Conservation (phyloP, 53 echinoderm and acorn worm species). For the Stichopus horrens region DNA sequence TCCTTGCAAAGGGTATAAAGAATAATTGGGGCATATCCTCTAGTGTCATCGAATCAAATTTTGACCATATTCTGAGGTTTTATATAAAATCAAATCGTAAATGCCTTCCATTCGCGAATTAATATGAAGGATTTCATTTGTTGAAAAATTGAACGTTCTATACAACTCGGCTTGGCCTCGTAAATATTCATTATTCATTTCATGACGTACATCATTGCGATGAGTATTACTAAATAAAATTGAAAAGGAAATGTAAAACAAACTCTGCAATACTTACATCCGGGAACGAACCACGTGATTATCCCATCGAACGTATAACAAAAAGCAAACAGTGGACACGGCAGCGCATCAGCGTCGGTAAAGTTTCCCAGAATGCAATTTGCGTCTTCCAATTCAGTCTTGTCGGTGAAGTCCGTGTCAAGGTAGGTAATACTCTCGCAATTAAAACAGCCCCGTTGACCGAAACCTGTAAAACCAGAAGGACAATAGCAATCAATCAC, state of each 20-base stretch:
- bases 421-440: slow-evolving; percentile 29
- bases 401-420: slow-evolving; percentile 29
- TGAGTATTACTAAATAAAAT: not conserved
- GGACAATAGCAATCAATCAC: too few relatives aligned
- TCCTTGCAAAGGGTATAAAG: too few relatives aligned
- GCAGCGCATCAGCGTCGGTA: not conserved
- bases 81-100: too few relatives aligned
- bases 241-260: not conserved
- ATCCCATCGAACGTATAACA: slow-evolving; percentile 5
- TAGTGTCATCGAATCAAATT: too few relatives aligned
- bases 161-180: not conserved
- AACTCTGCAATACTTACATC: not conserved
- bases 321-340: not conserved
- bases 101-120: not conserved
- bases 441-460: not conserved
- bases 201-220: not conserved
- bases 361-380: not conserved
- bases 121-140: not conserved
- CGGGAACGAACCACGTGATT: slow-evolving; percentile 13
- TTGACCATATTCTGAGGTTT: too few relatives aligned
- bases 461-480: not conserved
- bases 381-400: not conserved
- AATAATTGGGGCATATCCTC: too few relatives aligned
- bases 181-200: not conserved
- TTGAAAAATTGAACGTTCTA: not conserved